Evolutionary conservation across 2,797 vertebrate genomes (phyloP).

Genomic region (Lepilemur septentrionalis): DNA sequence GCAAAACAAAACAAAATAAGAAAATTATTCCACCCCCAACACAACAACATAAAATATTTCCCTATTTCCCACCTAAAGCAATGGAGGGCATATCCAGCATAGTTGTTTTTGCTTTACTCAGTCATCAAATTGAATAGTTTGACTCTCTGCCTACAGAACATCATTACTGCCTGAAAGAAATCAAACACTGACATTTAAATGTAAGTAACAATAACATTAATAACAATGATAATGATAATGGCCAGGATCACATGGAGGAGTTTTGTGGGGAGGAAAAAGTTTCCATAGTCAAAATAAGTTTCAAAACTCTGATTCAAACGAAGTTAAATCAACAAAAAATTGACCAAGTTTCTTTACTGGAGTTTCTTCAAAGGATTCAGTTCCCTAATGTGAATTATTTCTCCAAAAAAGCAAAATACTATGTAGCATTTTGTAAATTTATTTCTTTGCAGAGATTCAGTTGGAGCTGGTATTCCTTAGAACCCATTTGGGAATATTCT

Average conservation of each 20-base stretch:
- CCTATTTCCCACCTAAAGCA: not conserved
- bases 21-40: not conserved
- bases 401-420: not conserved
- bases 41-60: slow-evolving; percentile 1
- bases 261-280: not conserved
- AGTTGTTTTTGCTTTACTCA: not conserved
- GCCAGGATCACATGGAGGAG: not conserved
- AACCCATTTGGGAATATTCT: not conserved
- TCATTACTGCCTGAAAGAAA: not conserved
- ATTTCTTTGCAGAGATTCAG: not conserved
- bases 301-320: not conserved
- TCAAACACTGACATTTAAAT: not conserved
- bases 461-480: not conserved
- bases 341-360: not conserved
- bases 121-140: not conserved
- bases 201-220: not conserved
- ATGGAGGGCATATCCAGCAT: not conserved
- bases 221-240: not conserved
- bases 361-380: not conserved
- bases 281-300: not conserved
- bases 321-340: not conserved
- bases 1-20: not conserved
- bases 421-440: not conserved
- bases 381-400: not conserved
- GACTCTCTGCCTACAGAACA: not conserved